phyloP scores from a whole-genome alignment of 2,888 invertebrate species.

The Clistopyga incitator region DNA sequence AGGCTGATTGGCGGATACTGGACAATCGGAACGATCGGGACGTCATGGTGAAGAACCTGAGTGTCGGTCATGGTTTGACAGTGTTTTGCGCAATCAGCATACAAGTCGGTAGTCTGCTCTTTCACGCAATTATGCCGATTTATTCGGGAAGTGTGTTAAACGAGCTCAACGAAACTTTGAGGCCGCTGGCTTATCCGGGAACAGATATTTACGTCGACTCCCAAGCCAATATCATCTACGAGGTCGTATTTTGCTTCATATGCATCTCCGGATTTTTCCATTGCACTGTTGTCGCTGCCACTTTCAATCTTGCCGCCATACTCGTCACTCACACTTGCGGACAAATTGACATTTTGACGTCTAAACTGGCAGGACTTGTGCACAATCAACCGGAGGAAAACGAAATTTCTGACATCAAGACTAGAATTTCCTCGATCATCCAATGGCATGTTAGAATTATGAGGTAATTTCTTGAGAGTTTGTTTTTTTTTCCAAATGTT shows the following conservation, averaged over 20 bases:
- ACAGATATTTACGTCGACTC: constrained; percentile 62
- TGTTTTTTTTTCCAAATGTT: no score
- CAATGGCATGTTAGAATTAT: constrained; percentile 68
- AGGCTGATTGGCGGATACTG: constrained; percentile 63
- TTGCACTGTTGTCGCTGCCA: constrained; percentile 62
- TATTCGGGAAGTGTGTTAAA: constrained; percentile 52
- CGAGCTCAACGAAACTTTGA: constrained; percentile 61
- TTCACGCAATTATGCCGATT: constrained; percentile 69
- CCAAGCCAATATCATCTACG: constrained; percentile 68
- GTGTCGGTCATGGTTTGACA: constrained; percentile 56
- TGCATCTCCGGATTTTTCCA: constrained; percentile 66
- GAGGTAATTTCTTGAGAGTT: background rate
- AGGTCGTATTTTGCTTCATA: constrained; percentile 69
- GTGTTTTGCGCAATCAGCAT: constrained; percentile 69
- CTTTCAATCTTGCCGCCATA: constrained; percentile 67
- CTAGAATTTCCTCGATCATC: constrained; percentile 70
- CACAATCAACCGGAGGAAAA: no score
- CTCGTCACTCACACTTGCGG: constrained; percentile 71
- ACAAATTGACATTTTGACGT: constrained; percentile 59
- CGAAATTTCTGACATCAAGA: constrained; percentile 2
- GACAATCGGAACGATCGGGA: constrained; percentile 47
- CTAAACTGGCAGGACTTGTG: no score
- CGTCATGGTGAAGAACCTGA: constrained; percentile 57
- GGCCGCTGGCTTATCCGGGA: constrained; percentile 63
- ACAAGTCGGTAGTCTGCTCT: constrained; percentile 70